A percentile compares a stretch with the other conserved stretches of the same genome.
phyloP scores from a whole-genome alignment of 2,888 invertebrate species.

The Caenorhabditis parvicauda region DNA sequence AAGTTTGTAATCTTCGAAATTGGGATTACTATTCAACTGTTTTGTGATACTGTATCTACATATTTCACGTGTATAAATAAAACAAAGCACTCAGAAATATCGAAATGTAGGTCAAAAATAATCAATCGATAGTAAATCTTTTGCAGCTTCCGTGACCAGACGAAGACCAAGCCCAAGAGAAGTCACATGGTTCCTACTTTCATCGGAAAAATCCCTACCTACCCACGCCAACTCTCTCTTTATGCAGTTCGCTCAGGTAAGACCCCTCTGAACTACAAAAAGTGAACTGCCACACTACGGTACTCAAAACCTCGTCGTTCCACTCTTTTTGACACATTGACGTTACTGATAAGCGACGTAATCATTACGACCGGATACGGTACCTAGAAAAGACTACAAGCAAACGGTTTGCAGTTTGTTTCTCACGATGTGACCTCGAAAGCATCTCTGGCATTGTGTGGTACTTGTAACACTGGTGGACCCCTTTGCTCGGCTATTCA shows the following conservation, averaged over 20 bases:
- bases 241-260: conserved; percentile 43
- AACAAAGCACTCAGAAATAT: no score
- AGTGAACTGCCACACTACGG: neutral
- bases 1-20: neutral
- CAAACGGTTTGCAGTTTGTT: conserved; percentile 49
- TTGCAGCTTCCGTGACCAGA: conserved; percentile 25
- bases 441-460: conserved; percentile 23
- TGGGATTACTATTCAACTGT: neutral
- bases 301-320: no score
- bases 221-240: conserved; percentile 44
- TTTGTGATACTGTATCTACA: conserved; percentile 4
- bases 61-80: no score
- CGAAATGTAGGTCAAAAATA: no score
- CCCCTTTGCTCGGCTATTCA: conserved; percentile 40
- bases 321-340: no score
- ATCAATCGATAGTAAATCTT: neutral
- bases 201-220: conserved; percentile 40
- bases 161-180: conserved; percentile 57
- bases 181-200: conserved; percentile 57
- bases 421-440: conserved; percentile 57
- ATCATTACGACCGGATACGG: no score
- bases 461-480: conserved; percentile 32
- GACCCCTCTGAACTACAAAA: no score
- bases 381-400: no score
- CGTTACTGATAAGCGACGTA: no score